These are phyloP conservation scores for Liopterus haemorrhoidalis DNA, from an alignment of 2,888 invertebrate species.

Conservation along the genomic window DNA sequence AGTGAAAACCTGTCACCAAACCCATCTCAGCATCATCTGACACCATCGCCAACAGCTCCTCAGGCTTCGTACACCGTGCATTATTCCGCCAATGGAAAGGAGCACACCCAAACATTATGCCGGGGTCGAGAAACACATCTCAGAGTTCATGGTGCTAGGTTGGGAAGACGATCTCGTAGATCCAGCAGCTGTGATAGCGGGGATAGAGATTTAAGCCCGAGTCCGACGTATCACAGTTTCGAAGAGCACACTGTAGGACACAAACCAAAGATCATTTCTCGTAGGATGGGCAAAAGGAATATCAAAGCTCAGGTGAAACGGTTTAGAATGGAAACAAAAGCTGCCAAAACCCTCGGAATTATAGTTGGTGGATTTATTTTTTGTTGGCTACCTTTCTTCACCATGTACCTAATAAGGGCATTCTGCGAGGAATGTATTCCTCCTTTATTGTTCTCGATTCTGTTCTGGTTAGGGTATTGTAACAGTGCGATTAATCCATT, in stretches of 20 bases:
- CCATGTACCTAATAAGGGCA: slow-evolving; percentile 84
- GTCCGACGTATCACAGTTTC: slow-evolving; percentile 45
- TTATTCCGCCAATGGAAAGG: slow-evolving; percentile 61
- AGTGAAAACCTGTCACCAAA: slow-evolving; percentile 55
- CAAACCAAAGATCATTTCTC: slow-evolving; percentile 48
- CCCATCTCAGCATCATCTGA: slow-evolving; percentile 38
- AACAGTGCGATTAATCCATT: slow-evolving; percentile 94
- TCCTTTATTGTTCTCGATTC: slow-evolving; percentile 77
- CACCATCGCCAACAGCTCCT: slow-evolving; percentile 43
- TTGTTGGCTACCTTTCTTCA: slow-evolving; percentile 97
- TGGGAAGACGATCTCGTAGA: slow-evolving; percentile 39
- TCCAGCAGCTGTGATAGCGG: slow-evolving; percentile 50
- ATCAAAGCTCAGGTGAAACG: slow-evolving; percentile 81
- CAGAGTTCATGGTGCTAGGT: slow-evolving; percentile 45
- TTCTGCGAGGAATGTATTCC: slow-evolving; percentile 83
- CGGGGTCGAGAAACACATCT: slow-evolving; percentile 52
- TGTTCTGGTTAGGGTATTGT: slow-evolving; percentile 97
- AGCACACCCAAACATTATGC: slow-evolving; percentile 51
- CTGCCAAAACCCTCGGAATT: slow-evolving; percentile 92
- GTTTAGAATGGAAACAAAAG: slow-evolving; percentile 93
- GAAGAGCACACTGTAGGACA: slow-evolving; percentile 36
- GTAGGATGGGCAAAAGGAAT: slow-evolving; percentile 79
- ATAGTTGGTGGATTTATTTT: slow-evolving; percentile 95
- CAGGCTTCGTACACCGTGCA: slow-evolving; percentile 59
- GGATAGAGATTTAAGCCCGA: slow-evolving; percentile 46